phyloP scores from a whole-genome alignment of 2,797 vertebrate genomes.

The Gymnothorax javanicus region DNA sequence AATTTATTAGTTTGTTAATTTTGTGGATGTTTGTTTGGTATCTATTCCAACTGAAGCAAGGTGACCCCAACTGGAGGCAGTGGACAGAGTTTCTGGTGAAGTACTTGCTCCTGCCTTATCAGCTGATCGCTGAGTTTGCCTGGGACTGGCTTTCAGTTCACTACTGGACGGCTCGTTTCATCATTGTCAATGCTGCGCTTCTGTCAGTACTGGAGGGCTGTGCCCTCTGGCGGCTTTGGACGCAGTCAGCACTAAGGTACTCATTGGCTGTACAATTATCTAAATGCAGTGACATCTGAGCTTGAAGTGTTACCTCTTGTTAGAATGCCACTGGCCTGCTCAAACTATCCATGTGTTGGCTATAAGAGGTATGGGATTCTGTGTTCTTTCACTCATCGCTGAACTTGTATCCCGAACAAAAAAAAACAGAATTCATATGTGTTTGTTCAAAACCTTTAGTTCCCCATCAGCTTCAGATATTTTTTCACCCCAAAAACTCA shows the following conservation, averaged over 20 bases:
- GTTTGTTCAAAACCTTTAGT: no score
- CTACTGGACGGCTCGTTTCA: constrained; percentile 91
- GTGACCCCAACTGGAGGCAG: constrained; percentile 84
- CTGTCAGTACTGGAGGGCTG: constrained; percentile 85
- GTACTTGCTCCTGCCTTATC: constrained; percentile 87
- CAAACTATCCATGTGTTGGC: neutral
- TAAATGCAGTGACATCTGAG: neutral
- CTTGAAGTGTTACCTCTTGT: neutral
- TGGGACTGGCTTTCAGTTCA: constrained; percentile 93
- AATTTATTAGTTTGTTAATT: neutral
- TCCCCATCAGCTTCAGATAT: no score
- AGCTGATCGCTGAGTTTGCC: constrained; percentile 90
- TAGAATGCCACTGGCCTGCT: neutral
- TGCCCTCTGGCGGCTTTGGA: constrained; percentile 86
- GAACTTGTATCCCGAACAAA: no score
- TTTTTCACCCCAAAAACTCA: no score
- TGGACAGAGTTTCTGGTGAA: constrained; percentile 90
- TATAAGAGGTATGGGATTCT: no score
- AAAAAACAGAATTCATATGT: no score
- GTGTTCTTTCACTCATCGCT: no score
- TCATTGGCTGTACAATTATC: neutral
- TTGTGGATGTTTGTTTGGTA: neutral
- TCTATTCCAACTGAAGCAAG: constrained; percentile 47
- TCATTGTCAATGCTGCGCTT: constrained; percentile 88
- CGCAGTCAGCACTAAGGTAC: constrained; percentile 80